Evolutionary conservation across 2,797 vertebrate species (phyloP), one percentile per base, ranked within the genome.

Genomic region (Parauchenoglanis ngamensis): DNA sequence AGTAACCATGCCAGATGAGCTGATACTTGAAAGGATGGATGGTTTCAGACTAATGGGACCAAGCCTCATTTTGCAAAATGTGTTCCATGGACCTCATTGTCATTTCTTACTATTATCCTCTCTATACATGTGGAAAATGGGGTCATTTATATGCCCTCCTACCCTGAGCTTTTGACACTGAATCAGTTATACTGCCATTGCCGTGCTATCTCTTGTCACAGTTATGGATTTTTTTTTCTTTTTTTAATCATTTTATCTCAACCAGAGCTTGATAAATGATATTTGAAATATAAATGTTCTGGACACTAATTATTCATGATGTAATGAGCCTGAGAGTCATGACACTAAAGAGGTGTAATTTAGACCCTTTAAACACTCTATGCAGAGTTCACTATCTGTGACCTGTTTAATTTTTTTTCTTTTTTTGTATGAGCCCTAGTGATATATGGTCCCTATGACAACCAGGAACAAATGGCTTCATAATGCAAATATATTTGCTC

Each of bases 251-350:
- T 70, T 73, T 87, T 82, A 59, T 81, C 80, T 92, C 81, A 84
- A 78, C 83, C 83, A 88, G 83, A 85, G 31, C 89, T 88, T 86
- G 84, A 89, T 87, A 92, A 90, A 89, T 91, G 87, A 90, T 90
- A 89, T 83, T 88, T 87, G 52, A 81, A 87, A 86, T 90, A 70
- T 49, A 49, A 49, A 82, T 83, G 90, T 80, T 92, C 86, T 35
- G 70, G 81, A 83, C 87, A 82, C 92, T 93, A 93, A 94, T 95
- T 93, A 94, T 93, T 94, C 88, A 94, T 90, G 90, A 92, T 93
- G 91, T 91, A 94, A 95, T 94, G 93, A 91, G 90, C 91, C 90
- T 87, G 86, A 17, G 61, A 90, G 90, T 90, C 93, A 92, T 92
- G 78, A 86, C 89, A 92, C 91, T 92, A 91, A 88, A 92, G 88